Evolutionary conservation across 2,888 invertebrate genomes (phyloP).

Genomic region (Cyclophora albipunctata): DNA sequence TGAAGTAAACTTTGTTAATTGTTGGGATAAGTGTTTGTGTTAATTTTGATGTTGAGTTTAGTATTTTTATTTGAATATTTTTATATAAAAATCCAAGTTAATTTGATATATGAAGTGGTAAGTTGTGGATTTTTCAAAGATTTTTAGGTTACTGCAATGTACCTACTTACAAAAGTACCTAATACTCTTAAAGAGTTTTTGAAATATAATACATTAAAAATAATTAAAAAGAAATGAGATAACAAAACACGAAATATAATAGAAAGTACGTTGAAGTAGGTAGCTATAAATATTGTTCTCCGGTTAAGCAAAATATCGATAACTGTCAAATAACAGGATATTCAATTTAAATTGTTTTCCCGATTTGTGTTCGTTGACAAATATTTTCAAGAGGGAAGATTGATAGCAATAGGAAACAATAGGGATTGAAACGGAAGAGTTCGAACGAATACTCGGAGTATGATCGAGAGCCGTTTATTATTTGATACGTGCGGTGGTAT

Average conservation of each 20-base stretch:
- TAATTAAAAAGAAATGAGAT: background rate
- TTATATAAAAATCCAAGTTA: no score
- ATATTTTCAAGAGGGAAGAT: conserved; percentile 38
- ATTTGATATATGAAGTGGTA: no score
- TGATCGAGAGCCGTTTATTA: conserved; percentile 20
- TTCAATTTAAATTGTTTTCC: conserved; percentile 28
- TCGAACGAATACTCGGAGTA: background rate
- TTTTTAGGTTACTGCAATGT: no score
- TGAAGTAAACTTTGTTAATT: no score
- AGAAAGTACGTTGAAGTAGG: no score
- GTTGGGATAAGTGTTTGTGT: background rate
- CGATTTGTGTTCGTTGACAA: conserved; percentile 44
- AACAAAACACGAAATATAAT: background rate
- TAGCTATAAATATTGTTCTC: no score
- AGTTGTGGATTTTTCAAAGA: no score
- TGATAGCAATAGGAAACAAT: conserved; percentile 32
- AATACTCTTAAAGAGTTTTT: no score
- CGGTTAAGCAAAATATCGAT: conserved; percentile 26
- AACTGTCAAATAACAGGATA: conserved; percentile 20
- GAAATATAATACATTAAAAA: background rate
- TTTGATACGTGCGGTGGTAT: no score
- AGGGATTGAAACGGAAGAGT: conserved; percentile 8
- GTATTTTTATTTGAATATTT: no score
- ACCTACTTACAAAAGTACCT: background rate
- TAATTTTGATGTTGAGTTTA: no score